Evolutionary conservation across 2,113 vertebrate genomes (phyloP).

Genomic region (Hydrolagus affinis): DNA sequence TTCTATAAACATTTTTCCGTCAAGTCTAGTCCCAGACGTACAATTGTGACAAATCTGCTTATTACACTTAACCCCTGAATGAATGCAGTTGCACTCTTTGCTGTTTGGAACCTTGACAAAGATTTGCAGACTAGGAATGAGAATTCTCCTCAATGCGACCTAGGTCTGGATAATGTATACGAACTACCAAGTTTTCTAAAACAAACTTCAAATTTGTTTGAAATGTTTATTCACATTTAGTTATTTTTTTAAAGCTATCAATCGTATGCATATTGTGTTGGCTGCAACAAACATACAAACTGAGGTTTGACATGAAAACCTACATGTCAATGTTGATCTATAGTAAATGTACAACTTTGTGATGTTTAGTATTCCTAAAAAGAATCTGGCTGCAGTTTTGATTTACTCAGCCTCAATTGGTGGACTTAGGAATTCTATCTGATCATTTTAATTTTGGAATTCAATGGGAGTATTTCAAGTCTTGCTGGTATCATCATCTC

Average conservation of each 20-base stretch:
- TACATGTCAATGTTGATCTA: not conserved
- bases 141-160: not conserved
- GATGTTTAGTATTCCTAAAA: not conserved
- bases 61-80: not conserved
- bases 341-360: not conserved
- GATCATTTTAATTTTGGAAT: not conserved
- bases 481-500: not conserved
- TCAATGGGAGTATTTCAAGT: conserved; percentile 1
- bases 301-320: not conserved
- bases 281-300: not conserved
- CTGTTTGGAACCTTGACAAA: not conserved
- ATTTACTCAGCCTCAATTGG: not conserved
- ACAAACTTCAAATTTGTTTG: not conserved
- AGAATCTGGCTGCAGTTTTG: not conserved
- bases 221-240: not conserved
- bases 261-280: not conserved
- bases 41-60: not conserved
- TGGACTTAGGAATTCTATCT: not conserved
- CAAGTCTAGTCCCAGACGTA: not conserved
- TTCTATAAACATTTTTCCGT: not conserved
- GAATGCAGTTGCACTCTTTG: not conserved
- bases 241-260: conserved; percentile 1
- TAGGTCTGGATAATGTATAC: not conserved
- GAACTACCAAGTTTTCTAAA: not conserved
- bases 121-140: not conserved